A percentile compares a stretch with the other conserved stretches of the same genome.
Conservation (phyloP, 2,888 invertebrate species). For the Melinaea marsaeus region DNA sequence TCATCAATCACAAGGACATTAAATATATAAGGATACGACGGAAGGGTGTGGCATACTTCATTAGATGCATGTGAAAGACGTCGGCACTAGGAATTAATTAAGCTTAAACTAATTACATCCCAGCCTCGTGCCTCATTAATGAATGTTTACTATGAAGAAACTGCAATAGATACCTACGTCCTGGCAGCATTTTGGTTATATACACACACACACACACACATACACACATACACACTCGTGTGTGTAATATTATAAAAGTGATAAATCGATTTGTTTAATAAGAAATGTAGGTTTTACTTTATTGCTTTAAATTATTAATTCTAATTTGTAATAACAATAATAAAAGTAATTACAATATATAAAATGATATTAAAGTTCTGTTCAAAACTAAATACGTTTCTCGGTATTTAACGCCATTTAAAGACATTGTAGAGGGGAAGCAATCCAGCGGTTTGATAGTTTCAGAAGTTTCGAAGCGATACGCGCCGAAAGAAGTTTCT, state of each 20-base stretch:
- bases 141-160: conserved; percentile 15
- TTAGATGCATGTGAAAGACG: conserved; percentile 51
- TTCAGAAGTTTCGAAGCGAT: conserved; percentile 57
- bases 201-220: not conserved
- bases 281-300: not conserved
- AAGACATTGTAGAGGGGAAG: conserved; percentile 11
- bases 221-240: not conserved
- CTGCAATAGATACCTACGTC: not conserved
- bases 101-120: conserved; percentile 39
- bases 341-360: not conserved
- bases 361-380: conserved; percentile 1
- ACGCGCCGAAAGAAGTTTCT: conserved; percentile 60
- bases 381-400: not conserved
- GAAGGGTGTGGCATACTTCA: conserved; percentile 57
- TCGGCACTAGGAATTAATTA: conserved; percentile 58
- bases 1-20: conserved; percentile 64
- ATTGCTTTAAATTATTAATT: not conserved
- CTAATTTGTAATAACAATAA: too few species aligned
- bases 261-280: not conserved
- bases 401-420: conserved; percentile 12
- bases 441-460: conserved; percentile 44
- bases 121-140: conserved; percentile 32
- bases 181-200: not conserved
- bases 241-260: not conserved
- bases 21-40: conserved; percentile 44